Conservation (phyloP, 2,113 vertebrate species). For the Percopsis transmontana region DNA sequence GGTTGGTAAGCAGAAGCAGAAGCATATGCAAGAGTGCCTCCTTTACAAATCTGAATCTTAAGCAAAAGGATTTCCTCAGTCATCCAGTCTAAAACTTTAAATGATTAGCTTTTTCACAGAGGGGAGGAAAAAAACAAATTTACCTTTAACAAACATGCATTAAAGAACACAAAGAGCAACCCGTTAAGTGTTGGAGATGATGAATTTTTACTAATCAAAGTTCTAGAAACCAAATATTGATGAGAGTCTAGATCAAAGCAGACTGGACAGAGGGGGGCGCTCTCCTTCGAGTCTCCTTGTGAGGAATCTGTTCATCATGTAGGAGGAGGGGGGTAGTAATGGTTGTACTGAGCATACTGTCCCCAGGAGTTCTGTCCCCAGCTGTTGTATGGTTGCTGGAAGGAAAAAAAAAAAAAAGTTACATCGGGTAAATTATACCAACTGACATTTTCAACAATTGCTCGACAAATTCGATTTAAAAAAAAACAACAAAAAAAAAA, state of each 20-base stretch:
- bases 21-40: conserved; percentile 36
- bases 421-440: background rate
- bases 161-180: conserved; percentile 43
- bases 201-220: conserved; percentile 15
- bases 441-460: background rate
- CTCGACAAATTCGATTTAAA: no score
- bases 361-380: conserved; percentile 92
- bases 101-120: conserved; percentile 37
- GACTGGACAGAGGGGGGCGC: conserved; percentile 52
- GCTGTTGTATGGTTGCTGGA: conserved; percentile 85
- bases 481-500: no score
- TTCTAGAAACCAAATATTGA: conserved; percentile 19
- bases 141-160: conserved; percentile 63
- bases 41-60: conserved; percentile 45
- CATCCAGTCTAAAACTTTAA: conserved; percentile 52
- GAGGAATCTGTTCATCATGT: conserved; percentile 81
- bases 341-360: conserved; percentile 85
- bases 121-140: conserved; percentile 25
- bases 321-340: conserved; percentile 94
- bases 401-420: background rate
- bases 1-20: conserved; percentile 41
- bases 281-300: conserved; percentile 35
- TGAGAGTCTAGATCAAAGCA: conserved; percentile 26
- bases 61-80: conserved; percentile 53
- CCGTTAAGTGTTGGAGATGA: conserved; percentile 36